Evolutionary conservation across 2,888 invertebrate genomes (phyloP).

Genomic region (Eilema griseolum): DNA sequence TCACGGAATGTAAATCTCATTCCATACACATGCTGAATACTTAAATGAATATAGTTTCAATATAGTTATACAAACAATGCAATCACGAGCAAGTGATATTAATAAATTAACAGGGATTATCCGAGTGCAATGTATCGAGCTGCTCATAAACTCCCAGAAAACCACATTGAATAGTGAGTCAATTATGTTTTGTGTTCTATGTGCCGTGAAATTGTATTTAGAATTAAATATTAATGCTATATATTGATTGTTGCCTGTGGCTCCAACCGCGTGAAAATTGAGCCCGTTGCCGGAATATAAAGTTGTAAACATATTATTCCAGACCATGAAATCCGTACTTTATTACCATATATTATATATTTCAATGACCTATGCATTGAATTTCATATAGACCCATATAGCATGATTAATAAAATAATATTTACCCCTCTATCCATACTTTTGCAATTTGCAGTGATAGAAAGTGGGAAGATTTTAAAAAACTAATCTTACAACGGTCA

Average conservation of each 20-base stretch:
- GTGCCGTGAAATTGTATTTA: background rate
- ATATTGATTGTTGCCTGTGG: background rate
- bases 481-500: no score
- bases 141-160: conserved; percentile 38
- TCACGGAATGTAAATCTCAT: background rate
- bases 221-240: background rate
- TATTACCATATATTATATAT: no score
- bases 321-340: no score
- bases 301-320: no score
- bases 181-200: background rate
- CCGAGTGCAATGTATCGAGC: conserved; percentile 26
- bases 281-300: background rate
- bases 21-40: background rate
- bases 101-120: conserved; percentile 38
- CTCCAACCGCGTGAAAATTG: background rate
- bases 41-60: background rate
- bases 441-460: no score
- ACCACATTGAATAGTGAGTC: background rate
- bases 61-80: conserved; percentile 9
- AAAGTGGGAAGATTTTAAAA: no score
- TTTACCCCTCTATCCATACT: no score
- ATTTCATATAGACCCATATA: no score
- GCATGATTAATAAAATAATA: no score
- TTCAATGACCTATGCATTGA: no score
- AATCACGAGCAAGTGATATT: conserved; percentile 20